A percentile compares a stretch with the other conserved stretches of the same genome.
Conservation (phyloP, 2,888 invertebrate species). For the Scaptomyza caliginosa region DNA sequence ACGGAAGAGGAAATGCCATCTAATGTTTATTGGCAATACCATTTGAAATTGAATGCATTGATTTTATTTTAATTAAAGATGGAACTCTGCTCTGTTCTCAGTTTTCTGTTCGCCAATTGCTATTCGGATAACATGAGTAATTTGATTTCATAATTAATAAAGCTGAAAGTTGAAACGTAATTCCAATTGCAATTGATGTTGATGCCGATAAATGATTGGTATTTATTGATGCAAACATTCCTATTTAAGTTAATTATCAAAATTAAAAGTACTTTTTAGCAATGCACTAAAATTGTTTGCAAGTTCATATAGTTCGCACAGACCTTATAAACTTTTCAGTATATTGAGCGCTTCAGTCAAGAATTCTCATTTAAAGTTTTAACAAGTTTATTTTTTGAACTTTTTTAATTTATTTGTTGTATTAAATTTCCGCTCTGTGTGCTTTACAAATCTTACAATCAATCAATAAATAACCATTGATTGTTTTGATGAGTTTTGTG, state of each 20-base stretch:
- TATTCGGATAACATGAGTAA: neutral
- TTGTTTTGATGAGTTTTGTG: slow-evolving; percentile 26
- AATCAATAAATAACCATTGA: slow-evolving; percentile 40
- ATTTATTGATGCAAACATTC: slow-evolving; percentile 28
- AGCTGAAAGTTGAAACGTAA: slow-evolving; percentile 1
- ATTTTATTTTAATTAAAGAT: slow-evolving; percentile 22
- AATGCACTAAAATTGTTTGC: slow-evolving; percentile 10
- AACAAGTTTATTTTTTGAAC: neutral
- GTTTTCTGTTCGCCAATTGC: slow-evolving; percentile 1
- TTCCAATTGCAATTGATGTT: slow-evolving; percentile 16
- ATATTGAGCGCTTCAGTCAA: neutral
- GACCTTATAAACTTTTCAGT: neutral
- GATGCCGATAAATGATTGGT: slow-evolving; percentile 30
- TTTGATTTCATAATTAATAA: slow-evolving; percentile 11
- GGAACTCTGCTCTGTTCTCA: too few relatives aligned
- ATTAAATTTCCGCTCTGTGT: neutral
- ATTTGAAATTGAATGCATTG: slow-evolving; percentile 24
- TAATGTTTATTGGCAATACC: slow-evolving; percentile 32
- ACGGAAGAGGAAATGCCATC: slow-evolving; percentile 60
- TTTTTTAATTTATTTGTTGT: slow-evolving; percentile 1
- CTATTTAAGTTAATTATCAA: slow-evolving; percentile 23
- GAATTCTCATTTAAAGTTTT: neutral
- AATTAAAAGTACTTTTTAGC: slow-evolving; percentile 31
- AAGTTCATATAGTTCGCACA: neutral
- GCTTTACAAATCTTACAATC: slow-evolving; percentile 9